Evolutionary conservation across 2,113 vertebrate genomes (phyloP).

Genomic region (Nibea coibor): DNA sequence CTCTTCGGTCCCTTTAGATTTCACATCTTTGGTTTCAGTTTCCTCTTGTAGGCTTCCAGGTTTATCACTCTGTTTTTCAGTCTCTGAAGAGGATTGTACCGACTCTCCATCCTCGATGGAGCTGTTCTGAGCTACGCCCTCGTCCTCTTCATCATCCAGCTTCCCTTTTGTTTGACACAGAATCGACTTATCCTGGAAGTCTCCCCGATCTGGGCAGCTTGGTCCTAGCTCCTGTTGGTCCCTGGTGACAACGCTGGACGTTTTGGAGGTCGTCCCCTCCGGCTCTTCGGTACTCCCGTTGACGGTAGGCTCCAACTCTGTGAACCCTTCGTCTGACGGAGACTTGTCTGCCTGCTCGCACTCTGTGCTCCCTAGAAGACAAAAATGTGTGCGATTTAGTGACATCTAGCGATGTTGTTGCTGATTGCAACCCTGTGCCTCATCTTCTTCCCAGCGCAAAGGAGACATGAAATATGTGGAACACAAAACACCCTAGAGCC

Average conservation of each 20-base stretch:
- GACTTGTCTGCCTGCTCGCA: slow-evolving; percentile 74
- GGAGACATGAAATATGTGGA: no score
- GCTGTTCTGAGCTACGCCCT: slow-evolving; percentile 70
- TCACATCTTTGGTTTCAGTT: slow-evolving; percentile 57
- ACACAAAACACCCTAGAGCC: no score
- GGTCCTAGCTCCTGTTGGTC: slow-evolving; percentile 48
- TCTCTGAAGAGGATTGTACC: slow-evolving; percentile 44
- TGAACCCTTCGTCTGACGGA: slow-evolving; percentile 85
- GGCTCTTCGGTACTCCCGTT: slow-evolving; percentile 64
- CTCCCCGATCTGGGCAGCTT: slow-evolving; percentile 2
- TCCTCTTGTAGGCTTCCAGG: slow-evolving; percentile 12
- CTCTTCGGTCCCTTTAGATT: slow-evolving; percentile 47
- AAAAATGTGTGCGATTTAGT: no score
- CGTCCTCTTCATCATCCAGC: slow-evolving; percentile 71
- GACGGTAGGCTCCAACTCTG: slow-evolving; percentile 80
- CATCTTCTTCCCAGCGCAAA: no score
- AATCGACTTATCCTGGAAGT: slow-evolving; percentile 1
- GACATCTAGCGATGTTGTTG: no score
- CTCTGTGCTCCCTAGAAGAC: slow-evolving; percentile 43
- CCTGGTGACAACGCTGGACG: background rate
- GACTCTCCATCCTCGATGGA: slow-evolving; percentile 72
- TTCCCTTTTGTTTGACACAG: slow-evolving; percentile 56
- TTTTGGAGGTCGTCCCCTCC: slow-evolving; percentile 33
- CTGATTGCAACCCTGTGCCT: no score
- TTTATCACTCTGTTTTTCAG: slow-evolving; percentile 45